Evolutionary conservation across 2,888 invertebrate species (phyloP).

Genomic region (Brachyptera putata): DNA sequence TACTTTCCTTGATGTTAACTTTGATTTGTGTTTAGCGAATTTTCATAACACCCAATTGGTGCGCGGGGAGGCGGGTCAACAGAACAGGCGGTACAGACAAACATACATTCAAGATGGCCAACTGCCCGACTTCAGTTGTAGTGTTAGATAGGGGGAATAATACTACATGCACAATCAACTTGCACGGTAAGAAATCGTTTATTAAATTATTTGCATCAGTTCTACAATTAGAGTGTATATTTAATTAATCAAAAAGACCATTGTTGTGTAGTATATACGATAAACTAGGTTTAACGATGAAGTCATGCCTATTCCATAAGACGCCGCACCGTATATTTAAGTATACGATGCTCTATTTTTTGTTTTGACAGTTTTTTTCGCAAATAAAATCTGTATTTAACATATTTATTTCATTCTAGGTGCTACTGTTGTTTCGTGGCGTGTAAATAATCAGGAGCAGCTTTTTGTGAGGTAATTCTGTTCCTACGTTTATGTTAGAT

Average conservation of each 20-base stretch:
- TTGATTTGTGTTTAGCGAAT: background rate
- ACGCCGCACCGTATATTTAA: slow-evolving; percentile 29
- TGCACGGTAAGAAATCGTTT: slow-evolving; percentile 81
- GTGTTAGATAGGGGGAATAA: slow-evolving; percentile 93
- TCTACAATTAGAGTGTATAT: background rate
- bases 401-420: slow-evolving; percentile 56
- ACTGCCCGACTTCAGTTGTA: slow-evolving; percentile 92
- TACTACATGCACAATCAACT: slow-evolving; percentile 93
- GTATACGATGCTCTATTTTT: slow-evolving; percentile 33
- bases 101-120: no score
- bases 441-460: slow-evolving; percentile 93
- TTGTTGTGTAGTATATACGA: slow-evolving; percentile 4
- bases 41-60: slow-evolving; percentile 10
- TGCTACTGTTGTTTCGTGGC: slow-evolving; percentile 94
- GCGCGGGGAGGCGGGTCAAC: slow-evolving; percentile 28
- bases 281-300: slow-evolving; percentile 8
- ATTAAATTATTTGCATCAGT: background rate
- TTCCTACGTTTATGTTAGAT: background rate
- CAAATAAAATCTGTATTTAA: no score
- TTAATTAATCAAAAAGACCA: background rate
- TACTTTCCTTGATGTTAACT: background rate
- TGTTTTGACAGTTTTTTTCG: slow-evolving; percentile 31
- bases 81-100: slow-evolving; percentile 36
- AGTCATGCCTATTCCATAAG: slow-evolving; percentile 31
- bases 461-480: slow-evolving; percentile 86